phyloP scores from a whole-genome alignment of 2,113 vertebrate genomes.

The Brienomyrus longianalis region DNA sequence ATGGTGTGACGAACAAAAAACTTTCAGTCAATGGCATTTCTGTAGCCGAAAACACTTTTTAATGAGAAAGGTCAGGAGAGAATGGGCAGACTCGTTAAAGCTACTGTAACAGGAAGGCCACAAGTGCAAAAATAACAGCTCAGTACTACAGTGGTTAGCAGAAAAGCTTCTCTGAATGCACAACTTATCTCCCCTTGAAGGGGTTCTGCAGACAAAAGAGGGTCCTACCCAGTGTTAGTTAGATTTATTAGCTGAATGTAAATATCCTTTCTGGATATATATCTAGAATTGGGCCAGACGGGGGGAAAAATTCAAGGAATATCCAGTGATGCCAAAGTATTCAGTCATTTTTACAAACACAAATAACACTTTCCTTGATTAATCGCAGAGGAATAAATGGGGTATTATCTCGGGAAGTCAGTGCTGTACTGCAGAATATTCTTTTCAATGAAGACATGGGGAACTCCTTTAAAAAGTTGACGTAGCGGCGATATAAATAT shows the following conservation, averaged over 20 bases:
- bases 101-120: neutral
- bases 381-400: conserved; percentile 39
- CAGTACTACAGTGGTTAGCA: neutral
- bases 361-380: conserved; percentile 43
- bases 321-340: neutral
- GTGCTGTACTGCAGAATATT: neutral
- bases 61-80: neutral
- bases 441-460: neutral
- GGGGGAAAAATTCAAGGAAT: neutral
- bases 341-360: neutral
- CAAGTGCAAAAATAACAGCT: neutral
- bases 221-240: neutral
- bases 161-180: neutral
- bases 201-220: neutral
- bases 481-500: conserved; percentile 31
- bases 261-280: neutral
- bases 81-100: neutral
- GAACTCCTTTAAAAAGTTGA: neutral
- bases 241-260: neutral
- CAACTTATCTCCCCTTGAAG: neutral
- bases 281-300: conserved; percentile 41
- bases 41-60: neutral
- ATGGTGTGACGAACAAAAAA: neutral
- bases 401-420: neutral
- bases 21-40: neutral